Evolutionary conservation across 2,888 invertebrate genomes (phyloP).

Genomic region (Galeopsomyia nigrocyanea): DNA sequence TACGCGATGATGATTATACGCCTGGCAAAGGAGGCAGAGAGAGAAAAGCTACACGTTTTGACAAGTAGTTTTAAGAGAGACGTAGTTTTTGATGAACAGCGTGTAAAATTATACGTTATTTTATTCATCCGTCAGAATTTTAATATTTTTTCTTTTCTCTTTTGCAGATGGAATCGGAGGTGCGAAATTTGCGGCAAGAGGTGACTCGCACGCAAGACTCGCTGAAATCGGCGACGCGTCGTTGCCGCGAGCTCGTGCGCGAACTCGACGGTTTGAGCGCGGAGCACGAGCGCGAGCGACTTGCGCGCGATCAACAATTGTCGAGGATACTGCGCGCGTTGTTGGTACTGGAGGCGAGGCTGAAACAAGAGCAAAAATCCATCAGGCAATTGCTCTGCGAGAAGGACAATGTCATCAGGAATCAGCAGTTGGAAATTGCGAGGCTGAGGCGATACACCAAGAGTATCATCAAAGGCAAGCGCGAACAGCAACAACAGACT

Average conservation of each 20-base stretch:
- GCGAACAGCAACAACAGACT: constrained; percentile 61
- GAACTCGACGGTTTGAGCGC: constrained; percentile 62
- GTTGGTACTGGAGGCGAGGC: constrained; percentile 79
- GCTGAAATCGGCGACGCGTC: constrained; percentile 75
- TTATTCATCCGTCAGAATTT: no score
- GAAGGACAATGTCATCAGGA: constrained; percentile 80
- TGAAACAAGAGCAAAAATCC: constrained; percentile 80
- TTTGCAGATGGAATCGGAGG: constrained; percentile 79
- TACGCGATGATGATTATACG: no score
- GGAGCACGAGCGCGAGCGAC: constrained; percentile 71
- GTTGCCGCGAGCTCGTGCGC: constrained; percentile 78
- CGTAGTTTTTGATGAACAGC: no score
- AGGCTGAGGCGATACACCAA: constrained; percentile 72
- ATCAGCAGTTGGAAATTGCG: constrained; percentile 79
- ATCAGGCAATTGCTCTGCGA: constrained; percentile 78
- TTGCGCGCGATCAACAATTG: constrained; percentile 79
- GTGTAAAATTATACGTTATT: no score
- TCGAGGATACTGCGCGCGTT: constrained; percentile 79
- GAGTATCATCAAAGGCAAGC: constrained; percentile 74
- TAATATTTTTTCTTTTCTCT: no score
- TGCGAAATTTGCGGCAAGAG: constrained; percentile 70
- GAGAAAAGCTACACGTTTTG: no score
- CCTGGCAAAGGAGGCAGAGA: no score
- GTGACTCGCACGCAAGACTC: constrained; percentile 78
- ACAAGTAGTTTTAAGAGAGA: no score